Conservation (phyloP, 2,888 invertebrate species). For the Automeris io region DNA sequence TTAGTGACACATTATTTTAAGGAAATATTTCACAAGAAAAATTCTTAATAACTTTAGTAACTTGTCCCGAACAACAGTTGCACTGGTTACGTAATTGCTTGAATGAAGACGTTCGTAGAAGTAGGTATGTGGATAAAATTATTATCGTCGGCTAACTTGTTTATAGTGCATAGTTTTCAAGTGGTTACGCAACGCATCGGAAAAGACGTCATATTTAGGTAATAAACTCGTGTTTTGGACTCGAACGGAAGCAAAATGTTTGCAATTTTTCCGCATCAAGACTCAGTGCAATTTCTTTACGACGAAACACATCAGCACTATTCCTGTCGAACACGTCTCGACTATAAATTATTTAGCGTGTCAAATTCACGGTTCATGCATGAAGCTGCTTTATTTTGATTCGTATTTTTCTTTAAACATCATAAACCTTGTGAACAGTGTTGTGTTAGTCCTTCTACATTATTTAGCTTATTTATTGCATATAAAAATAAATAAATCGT, state of each 20-base stretch:
- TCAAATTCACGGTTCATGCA: conserved; percentile 9
- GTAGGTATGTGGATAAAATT: conserved; percentile 3
- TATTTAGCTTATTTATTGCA: no score
- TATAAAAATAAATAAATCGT: no score
- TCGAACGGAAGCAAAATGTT: conserved; percentile 9
- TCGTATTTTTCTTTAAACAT: no score
- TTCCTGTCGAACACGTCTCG: conserved; percentile 11
- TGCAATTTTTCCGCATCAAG: conserved; percentile 9
- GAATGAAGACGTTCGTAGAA: conserved; percentile 1
- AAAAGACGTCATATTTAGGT: conserved; percentile 8
- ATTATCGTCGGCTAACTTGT: conserved; percentile 1
- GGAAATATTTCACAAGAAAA: background rate
- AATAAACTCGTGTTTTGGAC: conserved; percentile 8
- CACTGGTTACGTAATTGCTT: conserved; percentile 2
- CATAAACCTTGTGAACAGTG: no score
- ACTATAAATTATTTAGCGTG: conserved; percentile 10
- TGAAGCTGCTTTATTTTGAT: background rate
- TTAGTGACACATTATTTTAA: background rate
- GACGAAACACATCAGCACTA: conserved; percentile 8
- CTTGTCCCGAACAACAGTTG: background rate
- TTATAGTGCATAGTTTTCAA: conserved; percentile 4
- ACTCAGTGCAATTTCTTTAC: conserved; percentile 8
- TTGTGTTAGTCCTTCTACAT: no score
- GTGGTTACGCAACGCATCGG: conserved; percentile 5
- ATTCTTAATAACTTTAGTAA: background rate